Percentiles rank a stretch among this genome's conserved stretches.
Evolutionary conservation across 1,140 invertebrate genomes (phyloP).

Genomic region (Euglossa dilemma): DNA sequence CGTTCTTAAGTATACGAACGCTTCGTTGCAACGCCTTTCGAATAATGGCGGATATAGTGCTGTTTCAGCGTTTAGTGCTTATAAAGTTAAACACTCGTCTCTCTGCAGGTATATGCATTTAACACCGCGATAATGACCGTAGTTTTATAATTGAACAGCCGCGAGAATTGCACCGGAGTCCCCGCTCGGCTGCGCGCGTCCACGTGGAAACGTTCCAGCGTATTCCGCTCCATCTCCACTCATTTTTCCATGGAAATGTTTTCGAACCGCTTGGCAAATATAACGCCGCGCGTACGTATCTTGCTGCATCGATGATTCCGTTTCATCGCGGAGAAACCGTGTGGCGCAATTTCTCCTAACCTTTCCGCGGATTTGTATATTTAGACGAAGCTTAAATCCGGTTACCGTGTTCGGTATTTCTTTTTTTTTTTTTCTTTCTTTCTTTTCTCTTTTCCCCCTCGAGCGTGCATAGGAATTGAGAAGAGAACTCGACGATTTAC

Average conservation of each 20-base stretch:
- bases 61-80: conserved; percentile 41
- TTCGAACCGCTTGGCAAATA: background rate
- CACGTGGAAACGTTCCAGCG: background rate
- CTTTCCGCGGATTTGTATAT: background rate
- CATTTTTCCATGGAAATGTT: background rate
- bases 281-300: background rate
- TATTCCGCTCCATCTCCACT: background rate
- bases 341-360: background rate
- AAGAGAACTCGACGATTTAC: background rate
- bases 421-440: background rate
- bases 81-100: conserved; percentile 51
- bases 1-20: conserved; percentile 43
- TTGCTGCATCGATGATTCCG: background rate
- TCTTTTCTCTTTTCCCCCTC: too few species aligned
- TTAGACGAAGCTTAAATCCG: background rate
- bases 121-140: conserved; percentile 40
- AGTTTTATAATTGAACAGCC: conserved; percentile 30
- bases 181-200: background rate
- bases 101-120: background rate
- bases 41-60: conserved; percentile 26
- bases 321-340: background rate
- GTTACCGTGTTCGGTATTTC: background rate
- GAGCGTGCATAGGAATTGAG: background rate
- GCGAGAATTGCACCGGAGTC: background rate
- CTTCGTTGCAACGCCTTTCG: conserved; percentile 31